Conservation (phyloP, 2,888 invertebrate species). For the Ceramica pisi region DNA sequence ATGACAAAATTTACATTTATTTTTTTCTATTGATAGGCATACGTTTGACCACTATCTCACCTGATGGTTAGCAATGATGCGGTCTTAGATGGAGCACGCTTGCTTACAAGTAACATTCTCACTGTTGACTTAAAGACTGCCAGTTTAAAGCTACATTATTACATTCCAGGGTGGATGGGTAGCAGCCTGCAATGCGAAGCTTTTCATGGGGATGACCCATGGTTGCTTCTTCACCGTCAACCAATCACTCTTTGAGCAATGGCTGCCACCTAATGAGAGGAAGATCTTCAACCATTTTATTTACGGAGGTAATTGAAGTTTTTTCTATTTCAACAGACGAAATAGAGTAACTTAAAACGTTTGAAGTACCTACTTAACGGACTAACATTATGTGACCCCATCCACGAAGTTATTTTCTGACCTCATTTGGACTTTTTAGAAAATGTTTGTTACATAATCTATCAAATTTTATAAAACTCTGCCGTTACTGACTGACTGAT, state of each 20-base stretch:
- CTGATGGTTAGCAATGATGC: too few relatives aligned
- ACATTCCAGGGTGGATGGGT: slow-evolving; percentile 87
- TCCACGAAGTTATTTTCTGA: neutral
- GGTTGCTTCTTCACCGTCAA: slow-evolving; percentile 82
- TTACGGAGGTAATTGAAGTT: slow-evolving; percentile 75
- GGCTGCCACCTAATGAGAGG: slow-evolving; percentile 83
- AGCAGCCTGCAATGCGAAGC: slow-evolving; percentile 90
- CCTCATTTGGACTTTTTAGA: neutral
- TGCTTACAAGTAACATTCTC: too few relatives aligned
- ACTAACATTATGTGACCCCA: neutral
- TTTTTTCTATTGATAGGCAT: too few relatives aligned
- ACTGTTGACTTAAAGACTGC: too few relatives aligned
- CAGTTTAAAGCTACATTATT: neutral
- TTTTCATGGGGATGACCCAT: slow-evolving; percentile 84
- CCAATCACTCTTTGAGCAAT: slow-evolving; percentile 75
- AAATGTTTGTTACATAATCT: neutral
- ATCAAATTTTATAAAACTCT: too few relatives aligned
- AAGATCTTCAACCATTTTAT: slow-evolving; percentile 74
- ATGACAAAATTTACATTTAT: too few relatives aligned
- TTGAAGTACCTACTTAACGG: too few relatives aligned
- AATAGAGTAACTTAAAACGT: neutral
- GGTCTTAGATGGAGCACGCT: too few relatives aligned
- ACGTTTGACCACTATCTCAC: too few relatives aligned
- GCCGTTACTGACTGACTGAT: too few relatives aligned
- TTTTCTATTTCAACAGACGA: neutral